These are phyloP conservation scores for Dolichotis patagonum DNA, from an alignment of 2,113 vertebrate genomes.

Conservation along the genomic window DNA sequence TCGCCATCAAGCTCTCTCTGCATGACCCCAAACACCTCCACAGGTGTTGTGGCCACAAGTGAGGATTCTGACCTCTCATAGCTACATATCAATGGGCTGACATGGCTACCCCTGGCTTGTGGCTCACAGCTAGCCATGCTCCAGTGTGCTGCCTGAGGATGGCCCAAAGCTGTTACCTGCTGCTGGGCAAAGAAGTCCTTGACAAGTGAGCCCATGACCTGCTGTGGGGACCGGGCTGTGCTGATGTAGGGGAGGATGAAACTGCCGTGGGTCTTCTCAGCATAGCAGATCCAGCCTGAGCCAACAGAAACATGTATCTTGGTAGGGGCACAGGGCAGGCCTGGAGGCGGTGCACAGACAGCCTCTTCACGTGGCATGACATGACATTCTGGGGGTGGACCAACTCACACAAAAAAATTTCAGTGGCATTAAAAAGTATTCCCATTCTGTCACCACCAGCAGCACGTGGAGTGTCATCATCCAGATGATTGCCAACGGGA, in stretches of 20 bases:
- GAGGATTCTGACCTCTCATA: not conserved
- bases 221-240: constrained; percentile 95
- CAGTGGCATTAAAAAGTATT: not conserved
- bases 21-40: not conserved
- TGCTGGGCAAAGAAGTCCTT: constrained; percentile 92
- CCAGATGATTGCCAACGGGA: not conserved
- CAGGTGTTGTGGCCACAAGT: not conserved
- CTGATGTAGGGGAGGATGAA: constrained; percentile 95
- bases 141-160: not conserved
- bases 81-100: no score
- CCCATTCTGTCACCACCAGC: not conserved
- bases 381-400: constrained; percentile 43
- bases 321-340: not conserved
- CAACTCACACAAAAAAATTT: not conserved
- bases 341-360: not conserved
- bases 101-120: not conserved
- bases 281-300: constrained; percentile 98
- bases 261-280: constrained; percentile 96
- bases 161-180: constrained; percentile 85
- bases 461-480: not conserved
- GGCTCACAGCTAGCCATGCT: not conserved
- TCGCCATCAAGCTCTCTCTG: not conserved
- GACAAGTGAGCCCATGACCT: constrained; percentile 96
- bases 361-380: not conserved
- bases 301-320: not conserved